These are phyloP conservation scores for Drosophila ezoana DNA, from an alignment of 2,888 invertebrate species.

Conservation along the genomic window DNA sequence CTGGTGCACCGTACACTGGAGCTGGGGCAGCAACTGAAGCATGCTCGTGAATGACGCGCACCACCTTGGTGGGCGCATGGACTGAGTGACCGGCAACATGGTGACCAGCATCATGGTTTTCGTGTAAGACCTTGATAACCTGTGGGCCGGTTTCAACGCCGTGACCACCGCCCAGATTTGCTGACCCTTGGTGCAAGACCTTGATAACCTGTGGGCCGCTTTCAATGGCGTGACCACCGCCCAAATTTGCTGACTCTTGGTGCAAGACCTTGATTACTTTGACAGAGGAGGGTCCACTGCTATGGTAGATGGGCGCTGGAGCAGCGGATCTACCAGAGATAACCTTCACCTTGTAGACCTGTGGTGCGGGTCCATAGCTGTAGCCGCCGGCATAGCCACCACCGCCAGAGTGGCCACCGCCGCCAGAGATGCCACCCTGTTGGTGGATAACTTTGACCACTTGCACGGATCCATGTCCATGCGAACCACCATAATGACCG, in stretches of 20 bases:
- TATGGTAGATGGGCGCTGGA: constrained; percentile 44
- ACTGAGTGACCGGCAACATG: constrained; percentile 11
- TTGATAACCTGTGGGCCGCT: constrained; percentile 57
- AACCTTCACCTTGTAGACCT: constrained; percentile 72
- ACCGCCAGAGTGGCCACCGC: constrained; percentile 27
- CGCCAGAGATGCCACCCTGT: constrained; percentile 53
- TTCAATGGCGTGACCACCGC: constrained; percentile 48
- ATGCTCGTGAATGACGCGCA: constrained; percentile 80
- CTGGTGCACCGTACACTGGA: constrained; percentile 28
- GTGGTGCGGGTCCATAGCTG: constrained; percentile 60
- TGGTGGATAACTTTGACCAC: constrained; percentile 65
- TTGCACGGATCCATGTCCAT: constrained; percentile 51
- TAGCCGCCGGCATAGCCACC: constrained; percentile 63
- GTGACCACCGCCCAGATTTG: constrained; percentile 33
- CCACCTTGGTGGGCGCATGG: constrained; percentile 63
- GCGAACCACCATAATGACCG: constrained; percentile 17
- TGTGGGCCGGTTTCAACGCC: constrained; percentile 43
- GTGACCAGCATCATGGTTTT: constrained; percentile 43
- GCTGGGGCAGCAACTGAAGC: constrained; percentile 42
- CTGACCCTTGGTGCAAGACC: constrained; percentile 65
- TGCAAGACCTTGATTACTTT: constrained; percentile 74
- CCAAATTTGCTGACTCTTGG: constrained; percentile 42
- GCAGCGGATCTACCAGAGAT: constrained; percentile 55
- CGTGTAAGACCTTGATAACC: constrained; percentile 70
- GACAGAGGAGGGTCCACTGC: constrained; percentile 44